Evolutionary conservation across 1,140 invertebrate species (phyloP).

Genomic region (Brachionus rotundiformis): DNA sequence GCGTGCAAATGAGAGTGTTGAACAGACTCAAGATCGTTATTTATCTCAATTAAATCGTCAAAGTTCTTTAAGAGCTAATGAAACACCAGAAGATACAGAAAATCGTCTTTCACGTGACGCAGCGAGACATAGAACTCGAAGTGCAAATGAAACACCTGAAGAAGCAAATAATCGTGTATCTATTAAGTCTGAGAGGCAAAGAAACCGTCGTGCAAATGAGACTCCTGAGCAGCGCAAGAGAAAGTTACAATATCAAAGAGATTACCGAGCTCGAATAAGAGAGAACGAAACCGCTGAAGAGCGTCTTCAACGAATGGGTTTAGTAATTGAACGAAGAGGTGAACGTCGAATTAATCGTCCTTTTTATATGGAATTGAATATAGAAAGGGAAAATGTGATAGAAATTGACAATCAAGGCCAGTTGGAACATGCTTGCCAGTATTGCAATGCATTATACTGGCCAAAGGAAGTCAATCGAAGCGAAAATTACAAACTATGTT

Average conservation of each 20-base stretch:
- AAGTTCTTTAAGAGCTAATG: not conserved
- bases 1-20: not conserved
- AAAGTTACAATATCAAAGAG: not conserved
- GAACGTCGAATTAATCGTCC: not conserved
- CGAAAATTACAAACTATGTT: not conserved
- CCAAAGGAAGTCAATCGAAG: not conserved
- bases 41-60: not conserved
- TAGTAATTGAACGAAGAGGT: not conserved
- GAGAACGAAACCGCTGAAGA: not conserved
- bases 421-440: not conserved
- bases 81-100: not conserved
- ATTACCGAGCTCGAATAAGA: not conserved
- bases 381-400: not conserved
- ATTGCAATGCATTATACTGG: not conserved
- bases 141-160: not conserved
- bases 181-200: not conserved
- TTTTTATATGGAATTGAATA: not conserved
- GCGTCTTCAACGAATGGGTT: not conserved
- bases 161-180: not conserved
- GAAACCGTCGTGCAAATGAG: not conserved
- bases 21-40: not conserved
- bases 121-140: not conserved
- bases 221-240: not conserved
- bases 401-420: not conserved
- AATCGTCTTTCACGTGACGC: not conserved